These are phyloP conservation scores for Drosophila cracens DNA, from an alignment of 2,888 invertebrate genomes.

Conservation along the genomic window DNA sequence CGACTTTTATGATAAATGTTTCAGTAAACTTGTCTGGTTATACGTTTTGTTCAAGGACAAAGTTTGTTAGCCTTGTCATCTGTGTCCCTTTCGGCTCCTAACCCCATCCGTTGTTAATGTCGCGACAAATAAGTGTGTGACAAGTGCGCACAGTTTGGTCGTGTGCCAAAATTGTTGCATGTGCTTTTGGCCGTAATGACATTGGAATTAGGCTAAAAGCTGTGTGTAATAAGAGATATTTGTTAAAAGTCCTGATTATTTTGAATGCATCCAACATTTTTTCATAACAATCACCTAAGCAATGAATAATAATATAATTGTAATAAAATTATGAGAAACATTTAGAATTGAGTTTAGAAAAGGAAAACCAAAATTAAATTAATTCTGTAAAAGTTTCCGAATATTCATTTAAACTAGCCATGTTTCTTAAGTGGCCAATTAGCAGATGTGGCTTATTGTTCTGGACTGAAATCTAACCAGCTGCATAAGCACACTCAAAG, in stretches of 20 bases:
- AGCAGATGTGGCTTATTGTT: background rate
- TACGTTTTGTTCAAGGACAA: slow-evolving; percentile 66
- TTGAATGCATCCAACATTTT: background rate
- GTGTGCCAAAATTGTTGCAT: slow-evolving; percentile 43
- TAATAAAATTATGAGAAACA: background rate
- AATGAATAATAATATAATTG: background rate
- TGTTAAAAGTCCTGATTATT: slow-evolving; percentile 1
- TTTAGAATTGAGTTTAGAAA: background rate
- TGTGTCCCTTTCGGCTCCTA: slow-evolving; percentile 16
- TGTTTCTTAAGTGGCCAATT: background rate
- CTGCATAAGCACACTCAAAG: slow-evolving; percentile 43
- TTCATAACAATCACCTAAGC: background rate
- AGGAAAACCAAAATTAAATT: background rate
- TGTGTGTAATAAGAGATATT: slow-evolving; percentile 20
- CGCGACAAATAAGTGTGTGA: slow-evolving; percentile 69
- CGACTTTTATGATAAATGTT: slow-evolving; percentile 69
- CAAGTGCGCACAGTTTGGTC: slow-evolving; percentile 60
- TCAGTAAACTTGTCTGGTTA: slow-evolving; percentile 47
- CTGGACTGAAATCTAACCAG: slow-evolving; percentile 32
- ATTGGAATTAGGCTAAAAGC: slow-evolving; percentile 42
- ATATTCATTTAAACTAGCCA: background rate
- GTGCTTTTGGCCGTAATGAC: slow-evolving; percentile 32
- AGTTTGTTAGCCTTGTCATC: slow-evolving; percentile 72
- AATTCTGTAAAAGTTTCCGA: background rate
- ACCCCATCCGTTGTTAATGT: slow-evolving; percentile 23